Percentiles rank a stretch among this genome's conserved stretches.
These are phyloP conservation scores for Sebastes miniatus DNA, from an alignment of 2,797 vertebrate species.

Conservation along the genomic window DNA sequence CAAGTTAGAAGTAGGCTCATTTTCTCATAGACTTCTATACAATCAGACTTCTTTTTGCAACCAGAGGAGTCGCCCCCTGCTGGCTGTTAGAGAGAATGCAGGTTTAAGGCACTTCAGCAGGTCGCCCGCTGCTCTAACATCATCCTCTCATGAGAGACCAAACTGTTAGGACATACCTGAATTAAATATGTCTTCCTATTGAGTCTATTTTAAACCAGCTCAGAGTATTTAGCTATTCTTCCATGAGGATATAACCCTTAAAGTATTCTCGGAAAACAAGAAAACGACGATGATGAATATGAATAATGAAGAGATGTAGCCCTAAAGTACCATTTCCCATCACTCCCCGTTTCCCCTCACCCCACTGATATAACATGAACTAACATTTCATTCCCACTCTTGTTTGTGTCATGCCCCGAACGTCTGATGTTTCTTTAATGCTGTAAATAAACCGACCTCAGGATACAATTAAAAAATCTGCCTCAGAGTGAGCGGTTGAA, in stretches of 20 bases:
- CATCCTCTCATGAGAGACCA: not conserved
- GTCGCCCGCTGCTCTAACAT: too few species aligned
- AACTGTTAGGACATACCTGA: not conserved
- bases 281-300: slow-evolving; percentile 4
- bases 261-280: not conserved
- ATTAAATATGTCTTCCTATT: not conserved
- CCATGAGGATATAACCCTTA: not conserved
- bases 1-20: too few species aligned
- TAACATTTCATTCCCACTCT: slow-evolving; percentile 24
- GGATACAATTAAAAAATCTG: slow-evolving; percentile 64
- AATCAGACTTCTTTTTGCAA: too few species aligned
- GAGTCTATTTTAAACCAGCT: not conserved
- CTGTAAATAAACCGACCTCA: slow-evolving; percentile 47
- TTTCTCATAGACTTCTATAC: too few species aligned
- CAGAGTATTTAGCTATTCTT: not conserved
- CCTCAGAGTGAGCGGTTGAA: slow-evolving; percentile 30
- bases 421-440: slow-evolving; percentile 31
- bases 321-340: slow-evolving; percentile 9
- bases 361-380: slow-evolving; percentile 11
- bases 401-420: slow-evolving; percentile 36
- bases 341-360: not conserved
- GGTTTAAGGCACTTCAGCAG: too few species aligned
- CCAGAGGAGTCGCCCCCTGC: too few species aligned
- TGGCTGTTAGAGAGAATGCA: too few species aligned
- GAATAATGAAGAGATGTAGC: slow-evolving; percentile 30